phyloP scores from a whole-genome alignment of 2,113 vertebrate species.

The Hyla sarda region DNA sequence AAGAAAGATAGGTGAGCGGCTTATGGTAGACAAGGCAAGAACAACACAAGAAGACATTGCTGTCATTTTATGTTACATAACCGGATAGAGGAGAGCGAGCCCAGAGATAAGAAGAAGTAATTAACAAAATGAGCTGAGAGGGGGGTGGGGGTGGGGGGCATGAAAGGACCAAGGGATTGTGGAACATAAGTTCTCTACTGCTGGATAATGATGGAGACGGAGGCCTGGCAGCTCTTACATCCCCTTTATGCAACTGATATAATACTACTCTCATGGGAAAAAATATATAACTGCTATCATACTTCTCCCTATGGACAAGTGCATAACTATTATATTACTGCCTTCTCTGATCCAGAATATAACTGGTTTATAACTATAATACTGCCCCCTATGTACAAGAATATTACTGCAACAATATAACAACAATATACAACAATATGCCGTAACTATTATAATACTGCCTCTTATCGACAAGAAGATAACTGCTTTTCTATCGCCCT shows the following conservation, averaged over 20 bases:
- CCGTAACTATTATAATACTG: not conserved
- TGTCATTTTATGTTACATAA: slow-evolving; percentile 22
- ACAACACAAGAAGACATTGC: not conserved
- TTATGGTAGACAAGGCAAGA: not conserved
- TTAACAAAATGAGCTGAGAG: not conserved
- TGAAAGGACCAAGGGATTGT: not conserved
- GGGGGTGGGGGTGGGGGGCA: not conserved
- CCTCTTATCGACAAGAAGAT: not conserved
- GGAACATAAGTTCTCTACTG: not conserved
- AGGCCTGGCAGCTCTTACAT: not conserved
- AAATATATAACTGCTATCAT: not conserved
- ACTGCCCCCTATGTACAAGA: not conserved
- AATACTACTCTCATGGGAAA: not conserved
- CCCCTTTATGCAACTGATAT: not conserved
- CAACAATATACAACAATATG: not conserved
- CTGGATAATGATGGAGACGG: not conserved
- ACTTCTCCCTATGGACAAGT: not conserved
- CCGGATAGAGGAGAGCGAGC: not conserved
- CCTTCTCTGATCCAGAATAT: not conserved
- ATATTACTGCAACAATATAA: not conserved
- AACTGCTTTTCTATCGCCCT: not conserved
- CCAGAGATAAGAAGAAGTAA: slow-evolving; percentile 7
- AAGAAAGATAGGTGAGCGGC: not conserved
- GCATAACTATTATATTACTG: not conserved
- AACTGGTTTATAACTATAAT: not conserved